Conservation (phyloP, 2,888 invertebrate genomes). For the Molorchus minor region DNA sequence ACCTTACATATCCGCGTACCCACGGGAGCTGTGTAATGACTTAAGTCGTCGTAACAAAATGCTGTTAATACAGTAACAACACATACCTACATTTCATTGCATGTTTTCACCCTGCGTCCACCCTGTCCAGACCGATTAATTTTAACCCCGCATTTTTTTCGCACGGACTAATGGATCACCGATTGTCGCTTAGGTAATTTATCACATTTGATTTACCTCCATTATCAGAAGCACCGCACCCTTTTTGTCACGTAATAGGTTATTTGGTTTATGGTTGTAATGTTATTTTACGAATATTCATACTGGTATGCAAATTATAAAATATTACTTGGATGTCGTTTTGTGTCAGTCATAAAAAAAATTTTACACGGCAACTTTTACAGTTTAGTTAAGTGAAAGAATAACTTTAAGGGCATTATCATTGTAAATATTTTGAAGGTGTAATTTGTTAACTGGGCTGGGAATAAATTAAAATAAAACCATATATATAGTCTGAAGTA, state of each 20-base stretch:
- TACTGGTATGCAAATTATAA: too few species aligned
- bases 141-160: not conserved
- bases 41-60: slow-evolving; percentile 38
- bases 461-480: too few species aligned
- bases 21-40: slow-evolving; percentile 39
- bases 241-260: not conserved
- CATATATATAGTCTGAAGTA: too few species aligned
- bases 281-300: too few species aligned
- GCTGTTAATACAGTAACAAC: slow-evolving; percentile 24
- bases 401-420: too few species aligned
- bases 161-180: slow-evolving; percentile 18
- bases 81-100: slow-evolving; percentile 37
- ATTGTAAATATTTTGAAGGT: too few species aligned
- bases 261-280: too few species aligned
- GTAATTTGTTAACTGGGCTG: too few species aligned
- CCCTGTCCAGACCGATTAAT: slow-evolving; percentile 43
- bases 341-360: too few species aligned
- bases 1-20: slow-evolving; percentile 7
- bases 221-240: not conserved
- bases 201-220: not conserved
- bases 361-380: too few species aligned
- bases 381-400: too few species aligned
- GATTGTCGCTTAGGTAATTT: slow-evolving; percentile 1
- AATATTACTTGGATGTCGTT: too few species aligned
- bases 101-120: slow-evolving; percentile 51